Evolutionary conservation across 1,140 invertebrate genomes (phyloP), one percentile per base, ranked within the genome.

Genomic region (Antheraea mylitta): DNA sequence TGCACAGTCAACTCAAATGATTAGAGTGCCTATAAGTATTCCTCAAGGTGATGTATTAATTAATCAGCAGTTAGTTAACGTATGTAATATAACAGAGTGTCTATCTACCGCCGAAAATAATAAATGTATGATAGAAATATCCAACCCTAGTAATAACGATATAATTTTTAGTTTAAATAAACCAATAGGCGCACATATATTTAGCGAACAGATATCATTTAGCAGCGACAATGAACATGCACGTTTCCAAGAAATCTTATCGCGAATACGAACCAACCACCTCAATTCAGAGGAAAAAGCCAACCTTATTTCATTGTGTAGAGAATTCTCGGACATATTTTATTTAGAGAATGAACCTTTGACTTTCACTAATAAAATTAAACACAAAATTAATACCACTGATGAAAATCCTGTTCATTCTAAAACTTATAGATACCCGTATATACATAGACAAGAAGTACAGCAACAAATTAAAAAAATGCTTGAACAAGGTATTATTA

Each of bases 81-180:
- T 69, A 38, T 76, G 74, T 48, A 19, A 65, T 38, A 69, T 76
- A 42, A 37, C 37, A n/a, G 70, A 75, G 16, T 72, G 71, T 30
- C 0, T 74, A 18, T 71, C 73, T 3, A 64, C 42, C 13, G 63
- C 36, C 38, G 18, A 53, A 72, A 53, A n/a, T 19, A 36, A 5
- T 48, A 13, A 66, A 63, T 36, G 36, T 48, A 4, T 18, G 67
- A 22, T 4, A 30, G 70, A 72, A 22, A 37, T 72, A 18, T 18
- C 18, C 30, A 71, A 75, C 61, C 58, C 64, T 11, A 11, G 1
- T 30, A 30, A 30, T 4, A 30, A 30, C 4, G 22, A 30, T 30
- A 30, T 30, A 30, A 30, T 30, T 30, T 30, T 2, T 30, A 30
- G 22, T 30, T 30, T 30, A 30, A 30, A 30, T 30, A 30, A 30